A percentile compares a stretch with the other conserved stretches of the same genome.
phyloP scores from a whole-genome alignment of 2,113 vertebrate species.

The Tapirus terrestris region DNA sequence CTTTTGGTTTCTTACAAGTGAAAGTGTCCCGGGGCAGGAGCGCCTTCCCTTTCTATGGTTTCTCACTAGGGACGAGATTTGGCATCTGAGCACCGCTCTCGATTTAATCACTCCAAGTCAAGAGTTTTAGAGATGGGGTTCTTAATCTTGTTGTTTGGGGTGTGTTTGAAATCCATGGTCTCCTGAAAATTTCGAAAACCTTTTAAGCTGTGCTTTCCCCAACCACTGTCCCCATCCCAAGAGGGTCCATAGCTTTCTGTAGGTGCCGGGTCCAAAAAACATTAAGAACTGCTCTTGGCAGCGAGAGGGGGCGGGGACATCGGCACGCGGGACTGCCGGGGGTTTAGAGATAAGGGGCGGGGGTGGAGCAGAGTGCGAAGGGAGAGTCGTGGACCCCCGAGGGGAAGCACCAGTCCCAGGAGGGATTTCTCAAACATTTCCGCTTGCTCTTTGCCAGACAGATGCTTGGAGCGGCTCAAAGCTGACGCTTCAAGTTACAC shows the following conservation, averaged over 20 bases:
- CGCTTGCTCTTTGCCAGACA: background rate
- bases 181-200: background rate
- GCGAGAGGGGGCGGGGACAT: background rate
- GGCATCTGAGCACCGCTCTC: background rate
- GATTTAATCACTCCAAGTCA: background rate
- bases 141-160: background rate
- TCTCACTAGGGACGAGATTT: background rate
- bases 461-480: background rate
- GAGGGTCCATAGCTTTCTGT: background rate
- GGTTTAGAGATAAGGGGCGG: background rate
- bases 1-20: background rate
- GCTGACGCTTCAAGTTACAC: background rate
- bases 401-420: background rate
- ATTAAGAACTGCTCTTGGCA: slow-evolving; percentile 3
- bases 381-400: background rate
- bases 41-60: background rate
- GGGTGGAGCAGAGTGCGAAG: background rate
- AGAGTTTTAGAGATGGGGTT: background rate
- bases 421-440: slow-evolving; percentile 50
- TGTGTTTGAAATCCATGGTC: background rate
- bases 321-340: background rate
- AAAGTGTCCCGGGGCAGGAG: background rate
- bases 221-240: background rate
- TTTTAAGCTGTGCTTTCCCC: background rate
- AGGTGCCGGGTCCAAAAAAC: slow-evolving; percentile 52